Evolutionary conservation across 2,888 invertebrate species (phyloP).

Genomic region (Caenorhabditis doughertyi): DNA sequence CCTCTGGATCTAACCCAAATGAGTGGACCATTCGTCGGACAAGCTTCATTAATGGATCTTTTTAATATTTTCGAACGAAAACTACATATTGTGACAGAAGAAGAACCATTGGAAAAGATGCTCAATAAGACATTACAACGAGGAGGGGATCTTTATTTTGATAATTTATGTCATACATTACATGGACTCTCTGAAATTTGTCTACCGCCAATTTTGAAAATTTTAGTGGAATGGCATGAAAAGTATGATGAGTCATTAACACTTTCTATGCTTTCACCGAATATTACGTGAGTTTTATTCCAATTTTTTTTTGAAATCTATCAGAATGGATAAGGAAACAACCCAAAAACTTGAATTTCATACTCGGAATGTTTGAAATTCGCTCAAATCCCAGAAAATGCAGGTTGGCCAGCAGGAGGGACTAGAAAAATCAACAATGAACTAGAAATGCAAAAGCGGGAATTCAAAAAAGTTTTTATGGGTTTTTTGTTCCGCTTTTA

Average conservation of each 20-base stretch:
- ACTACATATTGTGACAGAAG: slow-evolving; percentile 95
- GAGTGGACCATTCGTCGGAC: slow-evolving; percentile 92
- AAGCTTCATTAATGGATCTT: slow-evolving; percentile 95
- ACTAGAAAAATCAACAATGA: too few species aligned
- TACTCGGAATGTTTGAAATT: too few species aligned
- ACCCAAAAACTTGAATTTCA: too few species aligned
- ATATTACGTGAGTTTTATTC: slow-evolving; percentile 37
- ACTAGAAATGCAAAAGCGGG: too few species aligned
- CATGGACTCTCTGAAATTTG: slow-evolving; percentile 91
- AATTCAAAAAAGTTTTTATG: too few species aligned
- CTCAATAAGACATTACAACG: slow-evolving; percentile 95
- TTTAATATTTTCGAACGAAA: slow-evolving; percentile 95
- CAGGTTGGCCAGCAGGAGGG: too few species aligned
- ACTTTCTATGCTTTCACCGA: slow-evolving; percentile 35
- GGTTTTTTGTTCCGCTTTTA: too few species aligned
- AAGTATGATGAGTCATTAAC: slow-evolving; percentile 67
- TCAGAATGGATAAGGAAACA: too few species aligned
- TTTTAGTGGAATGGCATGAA: slow-evolving; percentile 93
- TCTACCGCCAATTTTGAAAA: slow-evolving; percentile 93
- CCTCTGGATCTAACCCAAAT: slow-evolving; percentile 73
- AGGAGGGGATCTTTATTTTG: slow-evolving; percentile 96
- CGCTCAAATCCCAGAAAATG: too few species aligned
- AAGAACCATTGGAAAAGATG: slow-evolving; percentile 95
- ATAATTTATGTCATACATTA: slow-evolving; percentile 84
- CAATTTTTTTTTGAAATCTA: too few species aligned